A percentile compares a stretch with the other conserved stretches of the same genome.
Evolutionary conservation across 2,888 invertebrate genomes (phyloP).

Genomic region (Tuta absoluta): DNA sequence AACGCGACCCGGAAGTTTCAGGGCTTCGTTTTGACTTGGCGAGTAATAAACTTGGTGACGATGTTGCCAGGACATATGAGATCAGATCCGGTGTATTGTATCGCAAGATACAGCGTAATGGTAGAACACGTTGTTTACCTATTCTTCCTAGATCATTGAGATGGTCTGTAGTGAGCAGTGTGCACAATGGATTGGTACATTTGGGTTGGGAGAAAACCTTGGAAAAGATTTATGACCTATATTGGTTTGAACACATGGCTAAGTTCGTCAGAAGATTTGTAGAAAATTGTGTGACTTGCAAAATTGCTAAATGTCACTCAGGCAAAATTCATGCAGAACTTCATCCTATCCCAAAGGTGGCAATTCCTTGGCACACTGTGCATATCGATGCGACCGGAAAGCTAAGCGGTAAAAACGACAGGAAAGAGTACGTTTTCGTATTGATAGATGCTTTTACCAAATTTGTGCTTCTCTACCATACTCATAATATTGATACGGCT

Average conservation of each 20-base stretch:
- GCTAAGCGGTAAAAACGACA: slow-evolving; percentile 27
- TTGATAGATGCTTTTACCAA: slow-evolving; percentile 34
- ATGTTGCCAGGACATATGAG: slow-evolving; percentile 35
- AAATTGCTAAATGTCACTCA: slow-evolving; percentile 34
- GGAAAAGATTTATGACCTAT: slow-evolving; percentile 29
- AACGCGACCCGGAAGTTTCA: neutral
- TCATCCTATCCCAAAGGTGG: slow-evolving; percentile 37
- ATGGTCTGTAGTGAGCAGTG: slow-evolving; percentile 35
- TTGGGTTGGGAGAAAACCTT: slow-evolving; percentile 38
- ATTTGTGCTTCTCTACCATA: slow-evolving; percentile 36
- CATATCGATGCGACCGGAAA: slow-evolving; percentile 30
- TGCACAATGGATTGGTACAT: slow-evolving; percentile 34
- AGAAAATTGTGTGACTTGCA: too few relatives aligned
- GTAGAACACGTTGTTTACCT: slow-evolving; percentile 31
- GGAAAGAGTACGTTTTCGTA: slow-evolving; percentile 27
- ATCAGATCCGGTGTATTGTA: slow-evolving; percentile 32
- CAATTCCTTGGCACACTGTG: slow-evolving; percentile 29
- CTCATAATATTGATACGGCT: slow-evolving; percentile 25
- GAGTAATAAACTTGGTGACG: slow-evolving; percentile 5
- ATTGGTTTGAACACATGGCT: slow-evolving; percentile 31
- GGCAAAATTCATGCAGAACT: slow-evolving; percentile 37
- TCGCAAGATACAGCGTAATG: slow-evolving; percentile 34
- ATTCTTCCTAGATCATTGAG: slow-evolving; percentile 32
- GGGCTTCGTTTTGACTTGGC: neutral
- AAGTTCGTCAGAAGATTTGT: slow-evolving; percentile 27